phyloP scores from a whole-genome alignment of 2,797 vertebrate genomes.

The Hypotaenidia philippensis region DNA sequence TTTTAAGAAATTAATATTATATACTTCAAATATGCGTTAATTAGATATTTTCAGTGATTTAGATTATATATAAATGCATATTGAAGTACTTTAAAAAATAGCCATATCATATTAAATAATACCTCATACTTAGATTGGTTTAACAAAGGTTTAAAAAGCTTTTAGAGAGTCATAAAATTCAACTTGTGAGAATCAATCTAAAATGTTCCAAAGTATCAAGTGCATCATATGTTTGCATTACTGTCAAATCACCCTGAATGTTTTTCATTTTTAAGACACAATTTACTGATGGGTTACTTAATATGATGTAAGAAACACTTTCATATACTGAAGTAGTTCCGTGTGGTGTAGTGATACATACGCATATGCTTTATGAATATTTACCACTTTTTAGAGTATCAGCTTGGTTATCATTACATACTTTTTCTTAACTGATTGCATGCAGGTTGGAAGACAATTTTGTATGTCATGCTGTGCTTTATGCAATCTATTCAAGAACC shows the following conservation, averaged over 20 bases:
- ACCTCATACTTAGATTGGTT: neutral
- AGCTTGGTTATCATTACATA: neutral
- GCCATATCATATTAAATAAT: neutral
- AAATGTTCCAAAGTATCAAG: neutral
- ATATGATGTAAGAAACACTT: neutral
- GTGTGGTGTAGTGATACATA: neutral
- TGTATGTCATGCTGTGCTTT: neutral
- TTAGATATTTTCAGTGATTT: slow-evolving; percentile 11
- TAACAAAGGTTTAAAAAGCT: slow-evolving; percentile 1
- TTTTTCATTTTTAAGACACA: neutral
- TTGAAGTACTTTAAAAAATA: neutral
- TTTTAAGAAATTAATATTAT: neutral
- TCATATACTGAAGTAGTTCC: neutral
- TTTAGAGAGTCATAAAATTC: slow-evolving; percentile 1
- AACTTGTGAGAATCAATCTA: neutral
- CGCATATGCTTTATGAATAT: neutral
- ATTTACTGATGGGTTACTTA: neutral
- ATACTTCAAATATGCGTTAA: neutral
- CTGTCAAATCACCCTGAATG: neutral
- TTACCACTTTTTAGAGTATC: neutral
- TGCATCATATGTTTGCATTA: neutral
- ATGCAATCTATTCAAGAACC: neutral
- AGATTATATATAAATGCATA: neutral
- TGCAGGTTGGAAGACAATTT: neutral
- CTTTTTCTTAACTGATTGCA: neutral